Evolutionary conservation across 2,888 invertebrate genomes (phyloP), one percentile per base, ranked within the genome.

Genomic region (Diaphora mendica): DNA sequence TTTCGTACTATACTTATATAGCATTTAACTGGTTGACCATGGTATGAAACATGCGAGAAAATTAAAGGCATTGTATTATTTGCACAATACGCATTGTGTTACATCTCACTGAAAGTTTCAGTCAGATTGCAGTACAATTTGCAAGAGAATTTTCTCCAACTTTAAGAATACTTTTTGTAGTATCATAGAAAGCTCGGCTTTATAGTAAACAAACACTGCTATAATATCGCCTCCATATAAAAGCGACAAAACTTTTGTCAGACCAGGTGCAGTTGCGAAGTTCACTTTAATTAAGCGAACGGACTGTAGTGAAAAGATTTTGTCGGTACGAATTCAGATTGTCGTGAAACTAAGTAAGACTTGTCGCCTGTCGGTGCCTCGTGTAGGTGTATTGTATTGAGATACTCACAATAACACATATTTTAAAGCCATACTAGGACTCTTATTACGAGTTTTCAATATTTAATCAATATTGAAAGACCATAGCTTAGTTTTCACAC

Each of bases 301-400:
- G 79, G 69, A 71, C 76, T 84, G 55, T 86, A 79, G 75, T 35
- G 75, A 84, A 87, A 87, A 88, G 87, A 88, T 90, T 91, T 91
- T 88, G 90, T 91, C 88, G 84, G 88, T 83, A 82, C 87, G 87
- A 88, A 91, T 91, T 90, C 86, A 90, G 91, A 91, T 92, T 91
- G 91, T 91, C 91, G 91, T 89, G 90, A 89, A 90, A 88, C 90
- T 91, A 91, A 91, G 91, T 89, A 90, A 90, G 90, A 88, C 90
- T 90, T 92, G 93, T 92, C 82, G 86, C 91, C 88, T 93, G 93
- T 93, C 91, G 84, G 80, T 81, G 81, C 72, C 68, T 76, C 79
- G 86, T 88, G 91, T 90, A 87, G 90, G 91, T 83, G 89, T 88
- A 88, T 89, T 88, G 89, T 89, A 87, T 90, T 87, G 85, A 86